Evolutionary conservation across 2,888 invertebrate genomes (phyloP), one percentile per base, ranked within the genome.

Genomic region (Lasioglossum malachurum): DNA sequence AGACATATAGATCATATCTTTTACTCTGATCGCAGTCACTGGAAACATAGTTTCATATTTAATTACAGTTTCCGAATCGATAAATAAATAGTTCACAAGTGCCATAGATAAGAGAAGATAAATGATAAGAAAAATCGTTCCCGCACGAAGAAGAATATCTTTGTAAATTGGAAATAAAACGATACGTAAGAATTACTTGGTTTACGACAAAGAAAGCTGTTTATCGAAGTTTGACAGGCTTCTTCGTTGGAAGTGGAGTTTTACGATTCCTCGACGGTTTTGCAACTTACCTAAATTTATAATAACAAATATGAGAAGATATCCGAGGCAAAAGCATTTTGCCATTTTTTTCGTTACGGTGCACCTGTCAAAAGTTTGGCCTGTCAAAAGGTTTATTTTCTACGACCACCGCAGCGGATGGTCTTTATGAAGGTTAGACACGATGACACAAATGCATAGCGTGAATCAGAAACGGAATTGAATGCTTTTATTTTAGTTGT

Each of bases 1-100:
- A 19, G 96, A 95, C 91, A 97, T 96, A 93, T 98, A 98, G 96
- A 98, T 98, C 96, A 97, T 97, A 93, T 97, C 97, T 94, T 97
- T 97, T n/a, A 97, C 96, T 91, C 98, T 96, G 92, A 97, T 96
- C 78, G 96, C 95, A 91, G 94, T 94, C 82, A 92, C 97, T 97
- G 90, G 75, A 83, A 90, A 79, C 7, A 41, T 0, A 60, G 14
- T 64, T 35, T 44, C 16, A 72, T 60, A 72, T 77, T 35, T 12
- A 57, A 67, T 72, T 38, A 4, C 0, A 41, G 14, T 64, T 0
- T 23, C 1, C 23, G 12, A 35, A 53, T 60, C 27, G 19, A 27
- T 16, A 64, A 64, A 64, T 31, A 64, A 31, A 64, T 64, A 16
- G n/a, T 19, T 16, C 31, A 31, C 8, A 10, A 75, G n/a, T 1